Evolutionary conservation across 37 sponge, comb jelly and placozoan species (phyloP), one percentile per base, ranked within the genome.

Genomic region (Ianthella basta): DNA sequence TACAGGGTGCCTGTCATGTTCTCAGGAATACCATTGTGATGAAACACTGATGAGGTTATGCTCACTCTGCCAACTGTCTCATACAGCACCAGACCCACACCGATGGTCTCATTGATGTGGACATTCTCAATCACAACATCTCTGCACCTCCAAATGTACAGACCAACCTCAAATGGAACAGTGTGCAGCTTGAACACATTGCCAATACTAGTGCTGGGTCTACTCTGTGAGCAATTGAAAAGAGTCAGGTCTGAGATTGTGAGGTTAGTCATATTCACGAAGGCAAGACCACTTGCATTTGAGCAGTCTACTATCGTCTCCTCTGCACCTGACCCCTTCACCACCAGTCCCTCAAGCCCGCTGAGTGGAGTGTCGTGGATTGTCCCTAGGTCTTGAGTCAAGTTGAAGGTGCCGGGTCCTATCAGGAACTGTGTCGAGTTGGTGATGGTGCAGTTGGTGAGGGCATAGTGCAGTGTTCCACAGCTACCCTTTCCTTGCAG

Each of bases 131-230:
- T 64, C 6, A 64, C 23, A 12, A 64, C 66, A 64, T 64, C 6
- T 24, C 6, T 10, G 27, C 66, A 64, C 27, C 66, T 64, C 66
- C 66, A 64, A 10, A 64, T 30, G 27, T 64, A 64, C 23, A 64
- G 8, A 16, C 66, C 66, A 16, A 64, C 66, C 29, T 10, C 29
- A 30, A 64, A 64, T 10, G 66, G 66, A 29, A 29, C 23, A 16
- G 29, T 64, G n/a, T n/a, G n/a, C n/a, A n/a, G n/a, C 20, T 10
- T 20, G 23, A 20, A 64, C 16, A 18, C 16, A 8, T 64, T 64
- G 66, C 66, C 66, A 16, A 64, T 29, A 16, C 66, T 64, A 8
- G 66, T 64, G 23, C 66, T 64, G 14, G 66, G 66, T 64, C 66
- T 12, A 16, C 66, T 10, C 23, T 64, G 66, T 29, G 66, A 64